These are phyloP conservation scores for Heteronetta atricapilla DNA, from an alignment of 2,113 vertebrate genomes.

Conservation along the genomic window DNA sequence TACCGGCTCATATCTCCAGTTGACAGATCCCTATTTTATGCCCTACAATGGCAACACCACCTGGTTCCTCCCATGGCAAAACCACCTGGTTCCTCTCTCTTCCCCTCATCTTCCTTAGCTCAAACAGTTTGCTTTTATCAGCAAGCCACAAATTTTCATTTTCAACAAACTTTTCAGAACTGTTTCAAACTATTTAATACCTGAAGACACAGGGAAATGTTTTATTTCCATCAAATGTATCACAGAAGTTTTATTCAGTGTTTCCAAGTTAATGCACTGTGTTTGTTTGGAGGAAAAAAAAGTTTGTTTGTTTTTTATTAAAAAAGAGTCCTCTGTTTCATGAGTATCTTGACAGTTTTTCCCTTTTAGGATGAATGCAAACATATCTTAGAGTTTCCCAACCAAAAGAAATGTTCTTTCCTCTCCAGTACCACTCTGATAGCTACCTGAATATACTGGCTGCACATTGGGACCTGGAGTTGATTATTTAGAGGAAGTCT, in stretches of 20 bases:
- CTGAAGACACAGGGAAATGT: not conserved
- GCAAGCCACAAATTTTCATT: not conserved
- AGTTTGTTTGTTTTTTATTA: not conserved
- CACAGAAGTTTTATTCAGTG: not conserved
- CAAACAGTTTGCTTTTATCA: not conserved
- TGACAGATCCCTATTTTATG: not conserved
- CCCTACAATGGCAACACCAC: not conserved
- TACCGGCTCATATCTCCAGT: not conserved
- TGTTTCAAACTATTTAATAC: not conserved
- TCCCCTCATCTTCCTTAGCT: not conserved
- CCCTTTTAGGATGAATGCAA: not conserved
- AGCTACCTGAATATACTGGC: not conserved
- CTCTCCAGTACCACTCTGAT: not conserved
- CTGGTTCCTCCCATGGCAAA: not conserved
- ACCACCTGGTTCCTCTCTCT: not conserved
- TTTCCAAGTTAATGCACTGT: not conserved
- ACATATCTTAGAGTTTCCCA: not conserved
- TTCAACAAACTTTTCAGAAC: not conserved
- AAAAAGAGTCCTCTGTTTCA: not conserved
- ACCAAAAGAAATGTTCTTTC: not conserved
- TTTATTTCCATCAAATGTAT: not conserved
- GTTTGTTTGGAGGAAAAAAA: not conserved
- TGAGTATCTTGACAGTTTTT: not conserved
- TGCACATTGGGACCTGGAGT: not conserved
- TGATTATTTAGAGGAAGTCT: not conserved